Base-by-base conservation (phyloP, 2,113 vertebrate species). In the Mirounga angustirostris region DNA sequence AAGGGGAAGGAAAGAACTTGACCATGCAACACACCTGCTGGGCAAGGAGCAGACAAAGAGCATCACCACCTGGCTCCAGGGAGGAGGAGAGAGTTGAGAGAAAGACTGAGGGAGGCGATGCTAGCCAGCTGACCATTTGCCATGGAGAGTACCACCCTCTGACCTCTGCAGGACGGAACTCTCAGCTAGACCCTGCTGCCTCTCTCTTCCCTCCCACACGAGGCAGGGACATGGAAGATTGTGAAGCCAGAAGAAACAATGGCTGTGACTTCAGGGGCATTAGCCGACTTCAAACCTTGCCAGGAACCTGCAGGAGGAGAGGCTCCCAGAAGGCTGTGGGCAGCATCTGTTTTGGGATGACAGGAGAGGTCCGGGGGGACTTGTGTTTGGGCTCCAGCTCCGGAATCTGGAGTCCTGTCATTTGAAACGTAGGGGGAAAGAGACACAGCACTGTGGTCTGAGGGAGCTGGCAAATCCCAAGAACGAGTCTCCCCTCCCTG, bases 311-410 rank as follows among this genome's bases (percentile, higher is more conserved):
- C 4, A 19, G 59, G 40, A 56, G n/a, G 33, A 61, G 81, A 2
- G 5, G 18, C 24, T 71, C 43, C 43, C 69, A 18, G 36, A 73
- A 52, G 58, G 10, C 40, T 24, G n/a, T 54, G 4, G 10, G 93
- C 18, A n/a, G 63, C 11, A 50, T 76, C 80, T 71, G 19, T 24
- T 4, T n/a, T 21, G 2, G 63, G 18, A 43, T 18, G 63, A 67
- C 7, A 52, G 43, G 79, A 22, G 54, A 50, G 0, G 0, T 33
- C 9, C 0, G 0, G 13, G 61, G 28, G 21, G 24, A 6, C 43
- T 33, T 50, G 50, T 19, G 8, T n/a, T n/a, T 43, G 67, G 40
- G 15, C 28, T 74, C 63, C 5, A 33, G 40, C 40, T 89, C 28
- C 18, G 8, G 52, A 76, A 46, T 81, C 71, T 78, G 52, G 43